A percentile compares a stretch with the other conserved stretches of the same genome.
Conservation (phyloP, 2,113 vertebrate species). For the Prolemur simus region DNA sequence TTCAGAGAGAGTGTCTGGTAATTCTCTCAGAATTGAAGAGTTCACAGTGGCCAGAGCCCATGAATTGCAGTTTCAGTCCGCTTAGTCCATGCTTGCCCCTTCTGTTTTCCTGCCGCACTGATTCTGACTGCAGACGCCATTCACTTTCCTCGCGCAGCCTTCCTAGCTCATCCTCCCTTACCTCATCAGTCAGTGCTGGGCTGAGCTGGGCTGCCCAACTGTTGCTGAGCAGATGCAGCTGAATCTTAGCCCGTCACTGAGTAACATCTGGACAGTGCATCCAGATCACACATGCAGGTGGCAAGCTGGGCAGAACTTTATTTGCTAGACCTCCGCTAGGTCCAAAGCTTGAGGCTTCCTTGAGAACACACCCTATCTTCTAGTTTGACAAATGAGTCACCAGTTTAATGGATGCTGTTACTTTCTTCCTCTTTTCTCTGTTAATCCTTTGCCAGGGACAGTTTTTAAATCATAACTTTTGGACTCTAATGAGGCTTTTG, state of each 20-base stretch:
- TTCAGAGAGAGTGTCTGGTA: not conserved
- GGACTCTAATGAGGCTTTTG: not conserved
- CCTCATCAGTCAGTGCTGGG: not conserved
- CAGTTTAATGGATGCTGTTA: accelerated
- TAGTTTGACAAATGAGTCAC: too few species aligned
- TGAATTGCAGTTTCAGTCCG: too few species aligned
- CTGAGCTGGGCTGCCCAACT: not conserved
- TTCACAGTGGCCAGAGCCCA: accelerated
- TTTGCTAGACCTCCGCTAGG: not conserved
- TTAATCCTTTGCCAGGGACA: not conserved
- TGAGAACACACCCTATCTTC: not conserved
- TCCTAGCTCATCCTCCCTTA: accelerated
- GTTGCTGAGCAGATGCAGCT: not conserved
- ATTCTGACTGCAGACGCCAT: too few species aligned
- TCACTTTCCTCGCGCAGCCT: not conserved
- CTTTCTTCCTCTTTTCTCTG: not conserved
- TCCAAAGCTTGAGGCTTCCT: not conserved
- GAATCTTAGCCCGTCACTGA: not conserved
- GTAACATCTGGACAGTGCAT: too few species aligned
- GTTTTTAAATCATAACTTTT: not conserved
- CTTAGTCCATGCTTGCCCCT: accelerated
- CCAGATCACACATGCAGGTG: not conserved
- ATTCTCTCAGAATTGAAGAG: not conserved
- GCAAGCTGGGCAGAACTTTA: not conserved
- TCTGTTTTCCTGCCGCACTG: not conserved